Conservation (phyloP, 2,797 vertebrate species). For the Vespertilio murinus region DNA sequence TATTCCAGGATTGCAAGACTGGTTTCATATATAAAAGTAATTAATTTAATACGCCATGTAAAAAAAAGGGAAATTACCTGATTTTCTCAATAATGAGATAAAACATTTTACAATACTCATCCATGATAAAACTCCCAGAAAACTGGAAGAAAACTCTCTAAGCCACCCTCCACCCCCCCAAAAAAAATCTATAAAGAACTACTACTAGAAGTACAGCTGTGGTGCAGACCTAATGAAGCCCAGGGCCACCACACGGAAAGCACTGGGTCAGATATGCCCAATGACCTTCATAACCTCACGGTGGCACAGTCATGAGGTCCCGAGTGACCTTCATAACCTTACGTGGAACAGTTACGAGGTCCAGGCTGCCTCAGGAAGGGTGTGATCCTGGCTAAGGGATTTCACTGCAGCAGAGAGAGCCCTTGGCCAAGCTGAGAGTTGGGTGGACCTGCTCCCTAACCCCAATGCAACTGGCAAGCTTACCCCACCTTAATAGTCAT, state of each 20-base stretch:
- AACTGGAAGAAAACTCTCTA: not conserved
- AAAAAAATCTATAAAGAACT: not conserved
- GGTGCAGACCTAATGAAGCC: not conserved
- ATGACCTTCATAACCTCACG: not conserved
- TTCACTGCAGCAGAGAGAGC: not conserved
- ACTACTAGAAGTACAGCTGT: not conserved
- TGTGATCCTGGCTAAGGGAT: not conserved
- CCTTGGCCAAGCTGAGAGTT: not conserved
- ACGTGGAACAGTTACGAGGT: not conserved
- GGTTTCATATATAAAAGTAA: not conserved
- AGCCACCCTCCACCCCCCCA: not conserved
- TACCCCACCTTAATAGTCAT: not conserved
- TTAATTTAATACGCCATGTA: not conserved
- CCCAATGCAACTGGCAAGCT: not conserved
- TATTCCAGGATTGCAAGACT: not conserved
- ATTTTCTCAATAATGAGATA: not conserved
- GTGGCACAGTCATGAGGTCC: not conserved
- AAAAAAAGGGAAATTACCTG: not conserved
- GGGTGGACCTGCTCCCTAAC: accelerated
- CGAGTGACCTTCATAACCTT: not conserved
- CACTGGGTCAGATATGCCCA: not conserved
- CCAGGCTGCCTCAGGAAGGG: not conserved
- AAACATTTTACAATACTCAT: not conserved
- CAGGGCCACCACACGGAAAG: not conserved
- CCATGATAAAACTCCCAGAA: not conserved